Base-by-base conservation (phyloP, 2,797 vertebrate species). In the Pelochelys cantorii region DNA sequence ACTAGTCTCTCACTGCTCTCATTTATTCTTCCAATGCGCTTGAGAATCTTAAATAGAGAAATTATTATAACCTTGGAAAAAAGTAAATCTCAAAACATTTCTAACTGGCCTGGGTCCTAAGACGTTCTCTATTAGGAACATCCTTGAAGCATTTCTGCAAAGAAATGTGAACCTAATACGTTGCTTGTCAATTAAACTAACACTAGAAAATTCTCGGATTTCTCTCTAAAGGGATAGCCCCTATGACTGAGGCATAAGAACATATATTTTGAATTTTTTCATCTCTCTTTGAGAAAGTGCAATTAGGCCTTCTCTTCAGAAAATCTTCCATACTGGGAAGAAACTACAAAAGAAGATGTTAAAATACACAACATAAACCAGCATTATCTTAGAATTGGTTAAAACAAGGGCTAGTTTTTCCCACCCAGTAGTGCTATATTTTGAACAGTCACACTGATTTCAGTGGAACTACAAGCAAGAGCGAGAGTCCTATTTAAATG, bases 11-110 rank as follows among this genome's bases (percentile, higher is more conserved):
- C 0, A 0, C 93, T 91, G 81, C 2, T 92, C 5, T 0, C 92
- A 90, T 96, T 93, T 71, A 71, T 93, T 82, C 52, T 96, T 86
- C 84, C 84, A 91, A 18, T 1, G 13, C 88, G 86, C 80, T 85
- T 85, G 53, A 90, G 93, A 79, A 93, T 91, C 79, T 60, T 59
- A 94, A 96, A 90, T n/a, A 79, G 42, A 90, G 84, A 87, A 93
- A 89, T 91, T 65, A 29, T 79, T 90, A 59, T 79, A 86, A 81
- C 83, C 94, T 85, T 62, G 59, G 87, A 92, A 95, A 80, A 80
- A 89, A 57, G 65, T 34, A 84, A 91, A 84, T 87, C 89, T 92
- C 52, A 0, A 54, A 90, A 83, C 78, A 84, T 92, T 85, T 81
- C 91, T 54, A 94, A 53, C 65, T 68, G 90, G 89, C 42, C 27